Evolutionary conservation across 30 jellyfish, hydroid and myxozoan species (phyloP), one percentile per base, ranked within the genome.

Genomic region (Rhopilema esculentum): DNA sequence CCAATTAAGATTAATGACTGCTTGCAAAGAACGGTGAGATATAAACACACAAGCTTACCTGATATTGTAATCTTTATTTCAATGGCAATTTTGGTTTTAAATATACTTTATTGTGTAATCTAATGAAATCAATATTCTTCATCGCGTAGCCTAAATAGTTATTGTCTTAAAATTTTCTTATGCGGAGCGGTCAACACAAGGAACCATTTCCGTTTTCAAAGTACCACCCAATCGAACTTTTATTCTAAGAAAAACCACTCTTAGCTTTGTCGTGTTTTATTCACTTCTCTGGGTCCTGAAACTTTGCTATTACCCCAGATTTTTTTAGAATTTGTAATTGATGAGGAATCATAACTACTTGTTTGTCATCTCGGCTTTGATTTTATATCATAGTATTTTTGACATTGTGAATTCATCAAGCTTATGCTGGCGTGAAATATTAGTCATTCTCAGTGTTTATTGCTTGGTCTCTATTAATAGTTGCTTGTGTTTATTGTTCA

Each of bases 41-140:
- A 16, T 71, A 16, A 71, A 71, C 82, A 71, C 21, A 20, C 29
- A 26, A 23, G 52, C 82, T 26, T 49, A 26, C 64, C 28, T 16
- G 26, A 31, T 31, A 26, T 25, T 31, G 49, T 31, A 22, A 31
- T 19, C 26, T 31, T 71, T 49, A 71, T 71, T 71, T 71, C 64
- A 23, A 30, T 25, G 28, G 82, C 52, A 19, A 26, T 71, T 31
- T 26, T 71, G 62, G 82, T 24, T 71, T 71, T 15, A 20, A 29
- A 71, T 71, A 63, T 25, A 28, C 49, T 27, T 71, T 31, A 71
- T 25, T 20, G 31, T 25, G 63, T 71, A 71, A 71, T 71, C 64
- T 23, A 26, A 31, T 18, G 49, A 25, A 71, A 25, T 71, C 64
- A 20, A 23, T 29, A 12, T 52, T 12, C 17, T 70, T 20, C 28